Evolutionary conservation across 30 jellyfish, hydroid and myxozoan species (phyloP).

Genomic region (Phacellophora camtschatica): DNA sequence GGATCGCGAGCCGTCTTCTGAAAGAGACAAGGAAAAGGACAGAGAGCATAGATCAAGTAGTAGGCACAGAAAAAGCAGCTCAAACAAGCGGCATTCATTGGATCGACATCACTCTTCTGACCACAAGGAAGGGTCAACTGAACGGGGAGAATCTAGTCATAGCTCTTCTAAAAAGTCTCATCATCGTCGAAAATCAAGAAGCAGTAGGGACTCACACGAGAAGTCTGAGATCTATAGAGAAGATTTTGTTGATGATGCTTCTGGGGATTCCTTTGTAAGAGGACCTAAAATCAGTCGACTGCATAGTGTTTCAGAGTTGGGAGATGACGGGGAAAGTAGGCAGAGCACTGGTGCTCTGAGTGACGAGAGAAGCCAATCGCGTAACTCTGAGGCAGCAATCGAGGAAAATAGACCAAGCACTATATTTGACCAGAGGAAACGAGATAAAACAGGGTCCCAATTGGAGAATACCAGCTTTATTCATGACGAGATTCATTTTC

Average conservation of each 20-base stretch:
- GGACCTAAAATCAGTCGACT: slow-evolving; percentile 35
- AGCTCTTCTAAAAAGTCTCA: slow-evolving; percentile 29
- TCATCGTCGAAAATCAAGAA: slow-evolving; percentile 39
- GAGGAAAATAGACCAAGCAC: slow-evolving; percentile 19
- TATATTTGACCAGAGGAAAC: slow-evolving; percentile 22
- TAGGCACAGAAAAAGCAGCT: slow-evolving; percentile 24
- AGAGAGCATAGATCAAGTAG: slow-evolving; percentile 11
- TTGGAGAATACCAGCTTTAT: background rate
- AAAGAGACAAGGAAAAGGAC: slow-evolving; percentile 29
- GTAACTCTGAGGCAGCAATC: background rate
- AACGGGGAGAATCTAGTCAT: slow-evolving; percentile 19
- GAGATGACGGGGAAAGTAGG: slow-evolving; percentile 1
- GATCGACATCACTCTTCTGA: slow-evolving; percentile 49
- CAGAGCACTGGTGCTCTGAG: background rate
- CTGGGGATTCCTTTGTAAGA: slow-evolving; percentile 22
- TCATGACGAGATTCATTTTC: background rate
- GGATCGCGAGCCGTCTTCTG: background rate
- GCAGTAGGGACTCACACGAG: slow-evolving; percentile 25
- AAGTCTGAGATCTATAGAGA: background rate
- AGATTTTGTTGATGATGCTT: slow-evolving; percentile 13
- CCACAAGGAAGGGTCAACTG: slow-evolving; percentile 2
- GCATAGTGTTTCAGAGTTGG: slow-evolving; percentile 10
- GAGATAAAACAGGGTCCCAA: background rate
- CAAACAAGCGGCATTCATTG: slow-evolving; percentile 17
- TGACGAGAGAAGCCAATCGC: background rate